A percentile compares a stretch with the other conserved stretches of the same genome.
Conservation (phyloP, 1,140 invertebrate genomes). For the Xylocopa sonorina region DNA sequence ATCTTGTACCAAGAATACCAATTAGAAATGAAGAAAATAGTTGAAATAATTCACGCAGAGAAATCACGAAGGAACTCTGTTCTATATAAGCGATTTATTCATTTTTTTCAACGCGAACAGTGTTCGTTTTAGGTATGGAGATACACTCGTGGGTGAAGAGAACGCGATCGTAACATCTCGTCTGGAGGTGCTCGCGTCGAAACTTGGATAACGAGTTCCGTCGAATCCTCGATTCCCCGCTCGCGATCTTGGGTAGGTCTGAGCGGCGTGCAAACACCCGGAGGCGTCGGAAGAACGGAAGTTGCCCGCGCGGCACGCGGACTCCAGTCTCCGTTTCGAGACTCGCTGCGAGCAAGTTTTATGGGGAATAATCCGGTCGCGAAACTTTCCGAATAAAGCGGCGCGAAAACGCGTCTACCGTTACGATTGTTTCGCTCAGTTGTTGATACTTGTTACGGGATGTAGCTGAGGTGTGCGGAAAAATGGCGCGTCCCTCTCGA, state of each 20-base stretch:
- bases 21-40: too few relatives aligned
- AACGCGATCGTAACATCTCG: neutral
- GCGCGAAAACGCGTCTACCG: neutral
- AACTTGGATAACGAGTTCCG: slow-evolving; percentile 50
- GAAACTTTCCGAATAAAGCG: slow-evolving; percentile 20
- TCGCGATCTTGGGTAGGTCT: slow-evolving; percentile 6
- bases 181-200: neutral
- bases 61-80: too few relatives aligned
- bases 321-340: neutral
- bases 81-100: too few relatives aligned
- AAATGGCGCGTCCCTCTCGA: neutral
- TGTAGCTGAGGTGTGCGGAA: too few relatives aligned
- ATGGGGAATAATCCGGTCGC: slow-evolving; percentile 19
- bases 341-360: slow-evolving; percentile 19
- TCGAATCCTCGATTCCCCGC: slow-evolving; percentile 25
- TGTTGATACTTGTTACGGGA: neutral
- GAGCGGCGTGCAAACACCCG: slow-evolving; percentile 8
- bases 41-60: too few relatives aligned
- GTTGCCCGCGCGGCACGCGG: slow-evolving; percentile 3
- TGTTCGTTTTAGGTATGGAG: neutral
- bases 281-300: slow-evolving; percentile 14
- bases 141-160: neutral
- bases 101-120: neutral
- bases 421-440: neutral
- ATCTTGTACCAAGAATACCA: too few relatives aligned